Evolutionary conservation across 2,797 vertebrate genomes (phyloP), one percentile per base, ranked within the genome.

Genomic region (Hozukius guyotensis): DNA sequence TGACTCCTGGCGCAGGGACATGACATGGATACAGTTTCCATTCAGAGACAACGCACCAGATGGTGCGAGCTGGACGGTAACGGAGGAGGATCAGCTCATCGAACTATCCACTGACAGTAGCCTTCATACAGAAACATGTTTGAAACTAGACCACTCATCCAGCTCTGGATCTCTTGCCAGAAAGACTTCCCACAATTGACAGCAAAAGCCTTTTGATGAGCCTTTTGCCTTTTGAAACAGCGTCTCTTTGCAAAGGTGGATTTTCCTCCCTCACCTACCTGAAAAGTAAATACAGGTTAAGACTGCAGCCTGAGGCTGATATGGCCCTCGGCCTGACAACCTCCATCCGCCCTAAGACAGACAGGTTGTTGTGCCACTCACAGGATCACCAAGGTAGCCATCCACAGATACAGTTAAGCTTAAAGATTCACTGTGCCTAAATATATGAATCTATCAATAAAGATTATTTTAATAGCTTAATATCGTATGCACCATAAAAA

Each of bases 61-160:
- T 2, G 31, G 66, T n/a, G 5, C 36, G 68, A 4, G n/a, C 22
- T 27, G 52, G 42, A 84, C 38, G 18, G 72, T 34, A 5, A 34
- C 13, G 2, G 71, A 80, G 55, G 76, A 82, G 18, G 63, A 82
- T 76, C 68, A 79, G 62, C 66, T 79, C 18, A 77, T 76, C 4
- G 3, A 78, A 25, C 76, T 73, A 27, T 78, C 78, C 53, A 46
- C 72, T 46, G 75, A 66, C 71, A 72, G 60, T 34, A 72, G 42
- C 42, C 42, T 18, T 46, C 34, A 9, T 24, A 24, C 63, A 82
- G 24, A 38, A 52, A 78, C 25, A 52, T 65, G 12, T 69, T 74
- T 55, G 55, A 81, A 46, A 65, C 74, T 11, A 74, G 20, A 20
- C 27, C 72, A 29, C 70, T 78, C 66, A 70, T n/a, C 11, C 64